Evolutionary conservation across 2,888 invertebrate genomes (phyloP), one percentile per base, ranked within the genome.

Genomic region (Ectemnius continuus): DNA sequence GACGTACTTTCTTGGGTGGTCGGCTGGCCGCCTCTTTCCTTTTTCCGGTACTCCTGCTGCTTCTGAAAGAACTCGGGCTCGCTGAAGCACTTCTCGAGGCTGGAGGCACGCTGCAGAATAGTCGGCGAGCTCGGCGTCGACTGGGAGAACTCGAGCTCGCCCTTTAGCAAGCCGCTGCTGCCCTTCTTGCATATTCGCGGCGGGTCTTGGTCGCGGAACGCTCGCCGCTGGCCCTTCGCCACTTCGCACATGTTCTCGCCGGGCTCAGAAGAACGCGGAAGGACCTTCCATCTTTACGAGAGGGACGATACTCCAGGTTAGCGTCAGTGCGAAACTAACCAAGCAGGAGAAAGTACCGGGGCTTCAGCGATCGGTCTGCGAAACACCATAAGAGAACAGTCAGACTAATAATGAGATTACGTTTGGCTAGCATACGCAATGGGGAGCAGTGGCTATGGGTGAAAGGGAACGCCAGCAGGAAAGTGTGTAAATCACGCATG

Each of bases 121-220:
- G 83, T 85, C 18, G 86, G 86, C 14, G 86, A 85, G 57, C 79
- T 87, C 57, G 88, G 87, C 4, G 86, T 86, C 36, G 87, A 86
- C 48, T 78, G 79, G 16, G 84, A 81, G 18, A 80, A 66, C 48
- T 83, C 82, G 23, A 78, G 77, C n/a, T 86, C 86, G 57, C 78
- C 79, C 66, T 85, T 85, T 63, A 87, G 16, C 52, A 52, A 83
- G 48, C 83, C 77, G 46, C 85, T 84, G 8, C 81, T 75, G 56
- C 81, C 79, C 46, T 76, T 77, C 48, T 86, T 80, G 61, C 79
- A 73, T 70, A 89, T 90, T 82, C 89, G 87, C 18, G 89, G 89
- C 6, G 90, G 89, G 64, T 90, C 89, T 76, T 88, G 89, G 62
- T 90, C 89, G 23, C 88, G 89, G 64, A 88, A 87, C 56, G 83